Percentiles rank a stretch among this genome's conserved stretches.
Conservation (phyloP, 2,888 invertebrate genomes). For the Philaethria dido region DNA sequence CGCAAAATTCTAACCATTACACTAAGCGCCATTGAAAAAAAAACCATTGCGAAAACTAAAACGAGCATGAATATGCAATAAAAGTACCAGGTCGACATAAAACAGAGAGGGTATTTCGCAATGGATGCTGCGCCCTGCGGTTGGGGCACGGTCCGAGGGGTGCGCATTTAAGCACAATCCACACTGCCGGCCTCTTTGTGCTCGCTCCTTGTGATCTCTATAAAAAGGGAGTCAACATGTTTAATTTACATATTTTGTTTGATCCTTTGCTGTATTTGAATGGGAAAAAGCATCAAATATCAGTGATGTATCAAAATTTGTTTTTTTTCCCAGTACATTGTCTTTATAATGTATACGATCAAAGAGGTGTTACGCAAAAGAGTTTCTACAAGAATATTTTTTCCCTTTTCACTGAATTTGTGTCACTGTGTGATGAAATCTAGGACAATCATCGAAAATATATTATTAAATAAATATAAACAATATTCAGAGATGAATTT, state of each 20-base stretch:
- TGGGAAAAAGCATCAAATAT: neutral
- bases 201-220: neutral
- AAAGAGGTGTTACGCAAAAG: conserved; percentile 41
- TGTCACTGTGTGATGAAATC: too few relatives aligned
- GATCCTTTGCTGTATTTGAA: conserved; percentile 5
- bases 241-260: conserved; percentile 6
- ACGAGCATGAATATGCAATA: conserved; percentile 78
- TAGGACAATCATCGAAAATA: too few relatives aligned
- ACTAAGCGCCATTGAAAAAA: neutral
- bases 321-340: neutral
- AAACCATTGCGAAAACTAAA: conserved; percentile 66
- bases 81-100: conserved; percentile 75
- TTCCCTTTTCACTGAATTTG: too few relatives aligned
- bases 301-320: neutral
- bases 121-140: conserved; percentile 75
- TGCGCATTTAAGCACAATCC: conserved; percentile 31
- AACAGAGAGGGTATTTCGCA: conserved; percentile 65
- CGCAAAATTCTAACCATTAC: neutral
- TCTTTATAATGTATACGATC: conserved; percentile 30
- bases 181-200: conserved; percentile 25
- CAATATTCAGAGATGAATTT: too few relatives aligned
- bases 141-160: conserved; percentile 56
- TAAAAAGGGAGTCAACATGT: conserved; percentile 2
- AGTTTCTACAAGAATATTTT: neutral
- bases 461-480: too few relatives aligned